Base-by-base conservation (phyloP, 2,888 invertebrate genomes). In the Stenoptilia bipunctidactyla region DNA sequence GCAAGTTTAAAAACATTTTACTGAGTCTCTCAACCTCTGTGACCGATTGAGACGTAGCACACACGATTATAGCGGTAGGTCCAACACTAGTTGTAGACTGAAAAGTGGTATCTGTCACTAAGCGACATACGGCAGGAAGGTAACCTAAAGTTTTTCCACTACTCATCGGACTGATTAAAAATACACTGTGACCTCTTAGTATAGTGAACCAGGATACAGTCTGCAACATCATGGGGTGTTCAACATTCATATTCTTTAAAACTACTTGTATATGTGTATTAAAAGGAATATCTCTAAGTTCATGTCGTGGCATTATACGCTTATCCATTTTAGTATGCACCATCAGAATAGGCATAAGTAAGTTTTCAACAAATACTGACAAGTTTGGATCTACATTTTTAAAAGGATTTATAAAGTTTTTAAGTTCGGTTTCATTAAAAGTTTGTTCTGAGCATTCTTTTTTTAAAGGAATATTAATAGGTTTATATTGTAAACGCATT, bases 111-210 rank as follows among this genome's bases (percentile, higher is more conserved):
- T 88, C 85, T 12, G 75, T 61, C 4, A 92, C 65, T 40, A 87
- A 75, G 37, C 88, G 87, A 38, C 89, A 83, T 2, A 94, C 65
- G 0, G 91, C 87, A 10, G 91, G 87, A 15, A 91, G 58, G 57
- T 91, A 92, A 0, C 90, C 89, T 53, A 89, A 66, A 0, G 92
- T 91, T 71, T 92, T 92, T 0, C 92, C 92, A 39, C 88, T 85
- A 10, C 68, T 66, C 1, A 72, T 56, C 0, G 87, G 79, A 44
- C 89, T 86, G 1, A 93, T 75, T 44, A 90, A 83, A 38, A 90
- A 85, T 1, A 90, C 69, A 46, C 90, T 89, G 37, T 88, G 84
- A 0, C 89, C 89, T 27, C 89, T 80, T 34, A 88, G 67, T 35
- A 92, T 80, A 1, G 89, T 87, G 0, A 89, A 87, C 92, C 93